A percentile compares a stretch with the other conserved stretches of the same genome.
Evolutionary conservation across 2,888 invertebrate genomes (phyloP).

Genomic region (Acanthoscelides obtectus): DNA sequence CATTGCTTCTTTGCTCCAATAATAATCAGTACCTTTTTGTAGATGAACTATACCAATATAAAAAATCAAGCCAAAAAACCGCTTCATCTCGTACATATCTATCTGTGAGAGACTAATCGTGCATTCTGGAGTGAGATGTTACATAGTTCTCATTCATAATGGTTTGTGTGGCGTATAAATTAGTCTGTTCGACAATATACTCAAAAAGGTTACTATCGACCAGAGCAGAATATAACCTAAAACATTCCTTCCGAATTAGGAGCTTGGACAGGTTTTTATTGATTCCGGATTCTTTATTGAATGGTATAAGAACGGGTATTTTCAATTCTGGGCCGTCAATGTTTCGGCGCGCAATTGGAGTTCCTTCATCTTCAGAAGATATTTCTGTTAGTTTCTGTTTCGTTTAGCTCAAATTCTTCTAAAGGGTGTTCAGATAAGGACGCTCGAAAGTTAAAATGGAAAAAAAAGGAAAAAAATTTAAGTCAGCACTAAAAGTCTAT

Average conservation of each 20-base stretch:
- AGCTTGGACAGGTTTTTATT: slow-evolving; percentile 3
- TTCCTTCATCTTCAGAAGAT: slow-evolving; percentile 5
- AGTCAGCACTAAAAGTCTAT: no score
- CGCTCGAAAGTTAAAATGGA: no score
- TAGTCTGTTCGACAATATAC: slow-evolving; percentile 18
- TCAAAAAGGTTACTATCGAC: slow-evolving; percentile 17
- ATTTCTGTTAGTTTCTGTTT: no score
- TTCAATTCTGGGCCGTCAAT: slow-evolving; percentile 6
- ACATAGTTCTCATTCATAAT: slow-evolving; percentile 12
- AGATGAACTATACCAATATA: slow-evolving; percentile 26
- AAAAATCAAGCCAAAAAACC: slow-evolving; percentile 7
- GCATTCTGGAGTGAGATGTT: slow-evolving; percentile 13
- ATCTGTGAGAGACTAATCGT: slow-evolving; percentile 13
- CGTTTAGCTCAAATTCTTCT: no score
- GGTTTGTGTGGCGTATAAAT: slow-evolving; percentile 19
- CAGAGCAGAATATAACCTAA: slow-evolving; percentile 6
- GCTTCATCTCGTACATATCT: slow-evolving; percentile 8
- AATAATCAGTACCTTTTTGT: slow-evolving; percentile 23
- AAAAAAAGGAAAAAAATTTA: no score
- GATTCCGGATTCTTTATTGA: slow-evolving; percentile 5
- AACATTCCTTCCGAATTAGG: slow-evolving; percentile 2
- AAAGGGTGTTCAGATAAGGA: no score
- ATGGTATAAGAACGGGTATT: slow-evolving; percentile 4
- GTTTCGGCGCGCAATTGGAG: neutral
- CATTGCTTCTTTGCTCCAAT: slow-evolving; percentile 27